Percentiles rank a stretch among this genome's conserved stretches.
Conservation (phyloP, 2,113 vertebrate genomes). For the Struthio camelus region DNA sequence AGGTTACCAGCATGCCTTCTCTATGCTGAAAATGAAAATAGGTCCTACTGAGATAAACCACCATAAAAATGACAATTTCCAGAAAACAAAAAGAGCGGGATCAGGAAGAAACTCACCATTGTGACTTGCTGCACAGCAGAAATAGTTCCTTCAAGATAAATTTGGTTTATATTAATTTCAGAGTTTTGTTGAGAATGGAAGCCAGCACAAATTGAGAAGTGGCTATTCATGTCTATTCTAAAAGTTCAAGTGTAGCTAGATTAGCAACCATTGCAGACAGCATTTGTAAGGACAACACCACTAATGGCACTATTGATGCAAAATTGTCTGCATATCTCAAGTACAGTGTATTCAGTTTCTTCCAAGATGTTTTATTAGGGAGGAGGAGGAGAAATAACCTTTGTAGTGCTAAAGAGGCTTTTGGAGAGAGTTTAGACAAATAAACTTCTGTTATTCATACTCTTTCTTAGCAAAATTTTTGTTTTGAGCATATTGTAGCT, state of each 20-base stretch:
- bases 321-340: neutral
- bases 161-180: conserved; percentile 12
- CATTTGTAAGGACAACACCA: conserved; percentile 26
- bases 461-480: conserved; percentile 19
- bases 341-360: conserved; percentile 1
- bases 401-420: conserved; percentile 20
- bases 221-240: conserved; percentile 17
- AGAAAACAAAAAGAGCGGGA: neutral
- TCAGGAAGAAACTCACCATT: neutral
- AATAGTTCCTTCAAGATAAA: conserved; percentile 14
- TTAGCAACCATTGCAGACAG: neutral
- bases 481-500: neutral
- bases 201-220: neutral
- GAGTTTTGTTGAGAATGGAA: neutral
- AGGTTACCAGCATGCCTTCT: neutral
- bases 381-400: neutral
- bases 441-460: conserved; percentile 9
- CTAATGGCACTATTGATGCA: neutral
- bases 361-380: neutral
- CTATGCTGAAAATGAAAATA: neutral
- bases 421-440: conserved; percentile 42
- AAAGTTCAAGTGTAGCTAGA: neutral
- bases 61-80: neutral
- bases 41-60: neutral
- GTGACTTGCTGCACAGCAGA: neutral